These are phyloP conservation scores for Mareca penelope DNA, from an alignment of 2,797 vertebrate species.

Conservation along the genomic window DNA sequence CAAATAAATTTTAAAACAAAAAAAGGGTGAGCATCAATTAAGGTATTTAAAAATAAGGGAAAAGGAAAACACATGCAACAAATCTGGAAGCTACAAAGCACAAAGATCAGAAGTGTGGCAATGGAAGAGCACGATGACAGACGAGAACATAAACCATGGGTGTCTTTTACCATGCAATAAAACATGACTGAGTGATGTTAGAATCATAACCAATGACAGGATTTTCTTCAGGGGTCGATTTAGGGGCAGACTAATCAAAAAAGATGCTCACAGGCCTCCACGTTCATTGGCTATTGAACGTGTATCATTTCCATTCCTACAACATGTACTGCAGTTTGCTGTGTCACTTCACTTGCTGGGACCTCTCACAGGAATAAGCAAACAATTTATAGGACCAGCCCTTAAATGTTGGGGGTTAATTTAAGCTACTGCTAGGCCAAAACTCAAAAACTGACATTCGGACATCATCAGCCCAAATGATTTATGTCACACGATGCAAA, in stretches of 20 bases:
- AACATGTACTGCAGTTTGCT: not conserved
- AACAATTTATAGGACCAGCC: not conserved
- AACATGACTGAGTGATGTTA: constrained; percentile 78
- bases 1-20: constrained; percentile 77
- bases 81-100: constrained; percentile 75
- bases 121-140: constrained; percentile 70
- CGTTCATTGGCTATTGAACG: not conserved
- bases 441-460: not conserved
- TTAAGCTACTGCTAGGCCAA: not conserved
- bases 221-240: constrained; percentile 94
- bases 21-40: constrained; percentile 76
- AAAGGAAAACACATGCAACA: constrained; percentile 78
- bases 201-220: constrained; percentile 74
- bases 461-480: not conserved
- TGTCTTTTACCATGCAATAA: constrained; percentile 88
- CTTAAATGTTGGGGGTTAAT: not conserved
- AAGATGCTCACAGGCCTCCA: constrained; percentile 76
- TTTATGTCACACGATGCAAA: not conserved
- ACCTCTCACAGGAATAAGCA: not conserved
- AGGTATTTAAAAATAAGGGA: constrained; percentile 71
- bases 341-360: not conserved
- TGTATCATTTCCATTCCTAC: not conserved
- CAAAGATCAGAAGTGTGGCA: constrained; percentile 77
- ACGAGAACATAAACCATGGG: constrained; percentile 72
- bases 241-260: constrained; percentile 75